Evolutionary conservation across 2,797 vertebrate genomes (phyloP), one percentile per base, ranked within the genome.

Genomic region (Cyclopterus lumpus): DNA sequence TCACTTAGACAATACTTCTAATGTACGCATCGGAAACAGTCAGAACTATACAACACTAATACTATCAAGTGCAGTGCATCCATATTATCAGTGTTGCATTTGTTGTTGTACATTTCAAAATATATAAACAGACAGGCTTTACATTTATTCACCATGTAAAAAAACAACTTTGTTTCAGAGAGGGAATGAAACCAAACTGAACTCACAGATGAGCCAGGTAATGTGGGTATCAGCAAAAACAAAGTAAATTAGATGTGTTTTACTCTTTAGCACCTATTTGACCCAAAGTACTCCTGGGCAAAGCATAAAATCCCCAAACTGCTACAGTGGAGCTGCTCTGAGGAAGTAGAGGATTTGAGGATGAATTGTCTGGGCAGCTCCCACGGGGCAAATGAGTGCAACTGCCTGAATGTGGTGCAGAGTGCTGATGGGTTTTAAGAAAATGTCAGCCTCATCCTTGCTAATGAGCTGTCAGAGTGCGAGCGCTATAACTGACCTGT

Each of bases 401-500:
- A 38, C 44, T 68, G 70, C 54, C 46, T 72, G 71, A 82, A 76
- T 67, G 67, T 81, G 73, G 72, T 14, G 28, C 70, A 65, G 72
- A 74, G 59, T 38, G 60, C 64, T 76, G 75, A 81, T 79, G 60
- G 65, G 65, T 77, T 86, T 69, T 62, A 71, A 55, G 51, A 70
- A 81, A 81, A 88, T 62, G 74, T 76, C 71, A 75, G 48, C 28
- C 51, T 83, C 58, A 32, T 53, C 70, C 64, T 72, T 38, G 24
- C 72, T 77, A 88, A 82, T 77, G 61, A 86, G 71, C 63, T 72
- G 67, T 79, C 71, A 75, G 70, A 8, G 51, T 15, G 34, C 14
- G 67, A 14, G 24, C 22, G 36, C 67, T 18, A 4, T 11, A 5
- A 71, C 95, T 68, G 76, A 98, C 98, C 97, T 99, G 98, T 91